Conservation (phyloP, 2,888 invertebrate species). For the Harpagoxenus sublaevis region DNA sequence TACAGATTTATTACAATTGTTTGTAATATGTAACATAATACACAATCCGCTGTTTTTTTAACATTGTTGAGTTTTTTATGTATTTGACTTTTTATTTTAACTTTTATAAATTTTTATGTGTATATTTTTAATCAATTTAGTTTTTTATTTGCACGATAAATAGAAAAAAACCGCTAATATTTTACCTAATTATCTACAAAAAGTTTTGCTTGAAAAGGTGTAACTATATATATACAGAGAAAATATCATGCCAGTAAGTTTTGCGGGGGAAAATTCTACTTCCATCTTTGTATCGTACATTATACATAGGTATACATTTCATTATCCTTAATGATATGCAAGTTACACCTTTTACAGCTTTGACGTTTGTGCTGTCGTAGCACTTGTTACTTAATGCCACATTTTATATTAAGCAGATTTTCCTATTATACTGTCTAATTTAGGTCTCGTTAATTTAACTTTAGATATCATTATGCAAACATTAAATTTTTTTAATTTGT, state of each 20-base stretch:
- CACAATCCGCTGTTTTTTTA: background rate
- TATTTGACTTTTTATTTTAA: background rate
- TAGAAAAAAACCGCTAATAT: background rate
- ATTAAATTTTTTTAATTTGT: background rate
- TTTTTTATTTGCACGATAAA: background rate
- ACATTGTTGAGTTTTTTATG: background rate
- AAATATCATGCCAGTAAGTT: background rate
- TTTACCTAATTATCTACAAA: background rate
- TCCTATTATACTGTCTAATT: background rate
- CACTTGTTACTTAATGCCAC: background rate
- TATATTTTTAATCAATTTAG: background rate
- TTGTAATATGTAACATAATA: background rate
- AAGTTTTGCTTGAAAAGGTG: background rate
- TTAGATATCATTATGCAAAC: background rate
- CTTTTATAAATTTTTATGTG: background rate
- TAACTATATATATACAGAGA: background rate
- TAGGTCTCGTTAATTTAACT: background rate
- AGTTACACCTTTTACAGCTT: background rate
- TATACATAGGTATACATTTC: background rate
- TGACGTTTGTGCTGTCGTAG: background rate
- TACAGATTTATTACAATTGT: too few relatives aligned
- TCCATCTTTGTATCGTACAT: background rate
- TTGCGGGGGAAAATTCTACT: background rate
- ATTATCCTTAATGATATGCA: slow-evolving; percentile 18
- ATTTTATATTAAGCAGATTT: background rate